Conservation (phyloP, 2,888 invertebrate species). For the Drosophila nr. fundita region DNA sequence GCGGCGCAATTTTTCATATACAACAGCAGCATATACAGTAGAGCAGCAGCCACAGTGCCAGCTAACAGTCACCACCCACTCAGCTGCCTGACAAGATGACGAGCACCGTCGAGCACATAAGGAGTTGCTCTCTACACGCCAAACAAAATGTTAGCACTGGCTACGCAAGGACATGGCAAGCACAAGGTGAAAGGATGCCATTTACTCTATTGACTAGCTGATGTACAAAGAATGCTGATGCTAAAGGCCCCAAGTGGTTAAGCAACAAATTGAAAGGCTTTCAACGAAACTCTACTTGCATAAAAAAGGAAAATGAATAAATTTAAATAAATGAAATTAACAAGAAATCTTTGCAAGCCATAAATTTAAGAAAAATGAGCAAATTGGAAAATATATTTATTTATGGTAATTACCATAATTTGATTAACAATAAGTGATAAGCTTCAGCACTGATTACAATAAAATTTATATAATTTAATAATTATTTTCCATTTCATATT, state of each 20-base stretch:
- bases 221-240: conserved; percentile 6
- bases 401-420: neutral
- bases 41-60: conserved; percentile 37
- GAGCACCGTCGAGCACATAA: conserved; percentile 30
- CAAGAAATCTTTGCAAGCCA: neutral
- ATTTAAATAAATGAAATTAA: neutral
- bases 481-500: neutral
- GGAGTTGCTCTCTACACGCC: conserved; percentile 28
- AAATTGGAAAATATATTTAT: neutral
- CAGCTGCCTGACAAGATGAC: conserved; percentile 37
- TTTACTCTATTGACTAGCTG: conserved; percentile 18
- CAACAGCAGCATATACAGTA: conserved; percentile 37
- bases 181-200: neutral
- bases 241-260: conserved; percentile 7
- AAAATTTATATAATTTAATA: neutral
- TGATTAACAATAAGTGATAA: neutral
- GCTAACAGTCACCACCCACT: conserved; percentile 29
- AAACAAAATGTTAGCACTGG: conserved; percentile 46
- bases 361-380: neutral
- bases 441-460: neutral
- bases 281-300: neutral
- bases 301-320: neutral
- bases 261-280: neutral
- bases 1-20: conserved; percentile 69
- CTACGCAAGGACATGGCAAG: neutral